Evolutionary conservation across 1,140 invertebrate species (phyloP), one percentile per base, ranked within the genome.

Genomic region (Trichogramma pretiosum): DNA sequence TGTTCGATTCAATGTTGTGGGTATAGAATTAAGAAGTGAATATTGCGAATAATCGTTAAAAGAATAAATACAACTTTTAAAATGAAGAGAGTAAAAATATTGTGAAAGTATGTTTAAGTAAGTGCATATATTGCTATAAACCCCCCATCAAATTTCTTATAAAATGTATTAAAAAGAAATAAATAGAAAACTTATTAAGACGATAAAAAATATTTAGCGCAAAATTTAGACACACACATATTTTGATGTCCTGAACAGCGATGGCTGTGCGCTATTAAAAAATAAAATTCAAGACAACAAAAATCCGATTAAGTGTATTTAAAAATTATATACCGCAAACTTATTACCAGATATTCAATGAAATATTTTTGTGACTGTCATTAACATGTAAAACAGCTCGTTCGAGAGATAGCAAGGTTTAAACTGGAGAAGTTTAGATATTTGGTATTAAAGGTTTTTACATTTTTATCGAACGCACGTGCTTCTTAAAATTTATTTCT

Each of bases 301-400:
- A 48, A 47, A 49, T 53, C 43, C 37, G 52, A 49, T 38, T 46
- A 39, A 24, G 42, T 13, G 23, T 43, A 51, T n/a, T 49, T 40
- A 37, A 46, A 46, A 48, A 46, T 36, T 33, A 43, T 52, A 30
- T 52, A 48, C 40, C 22, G 47, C 43, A 41, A n/a, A 52, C 38
- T 50, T 38, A 40, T 30, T 52, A 51, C 50, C 49, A 55, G 52
- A 60, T 57, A 55, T 57, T 58, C 37, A 36, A 54, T 56, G 51
- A 61, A 50, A 62, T 69, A 69, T 68, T 69, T 69, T 70, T 69
- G 57, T 68, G 65, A 67, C 57, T 63, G 58, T 64, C 63, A 60
- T n/a, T n/a, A n/a, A n/a, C n/a, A 55, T 55, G 54, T 57, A 50
- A 55, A 46, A 51, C 24, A 39, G 38, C 36, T 51, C 49, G 38